Evolutionary conservation across 2,888 invertebrate genomes (phyloP), one percentile per base, ranked within the genome.

Genomic region (Odontocolon sp.): DNA sequence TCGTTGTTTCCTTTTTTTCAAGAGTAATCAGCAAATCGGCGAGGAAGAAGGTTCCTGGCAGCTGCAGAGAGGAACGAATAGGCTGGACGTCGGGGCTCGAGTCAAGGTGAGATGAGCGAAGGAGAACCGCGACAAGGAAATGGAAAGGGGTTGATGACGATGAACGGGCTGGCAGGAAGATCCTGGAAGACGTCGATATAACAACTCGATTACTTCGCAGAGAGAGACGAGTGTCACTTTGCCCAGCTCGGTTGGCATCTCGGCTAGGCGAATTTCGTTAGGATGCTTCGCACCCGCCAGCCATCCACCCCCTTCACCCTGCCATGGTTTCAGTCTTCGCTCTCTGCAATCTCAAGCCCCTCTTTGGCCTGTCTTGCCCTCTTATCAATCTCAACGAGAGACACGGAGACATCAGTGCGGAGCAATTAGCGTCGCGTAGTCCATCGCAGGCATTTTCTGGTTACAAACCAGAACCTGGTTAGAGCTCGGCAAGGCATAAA

Each of bases 11-110:
- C 66, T 77, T 75, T 63, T 67, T 54, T 77, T 61, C 28, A 57
- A 70, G 72, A 85, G 86, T 87, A 87, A 88, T 88, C 87, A 88
- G 85, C 84, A 87, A 87, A 87, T 88, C 88, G 86, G 78, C 82
- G 81, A 84, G 83, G 82, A 84, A n/a, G n/a, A n/a, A 79, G 77
- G 81, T 11, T 50, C 47, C 82, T 82, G 84, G 84, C 84, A 82
- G 83, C 79, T 72, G 66, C 40, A 50, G 36, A 36, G 28, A 36
- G 45, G 23, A n/a, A 38, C 38, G 26, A 50, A 50, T 36, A 47
- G 33, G 47, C 63, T 50, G 63, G 63, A 63, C 63, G 63, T 63
- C 63, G 47, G 18, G 26, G 14, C 38, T 59, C 23, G 63, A 36
- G 40, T 18, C 11, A 33, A 33, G 69, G 45, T 40, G 52, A 50